Percentiles rank a stretch among this genome's conserved stretches.
Evolutionary conservation across 2,797 vertebrate genomes (phyloP).

Genomic region (Xenopus petersii): DNA sequence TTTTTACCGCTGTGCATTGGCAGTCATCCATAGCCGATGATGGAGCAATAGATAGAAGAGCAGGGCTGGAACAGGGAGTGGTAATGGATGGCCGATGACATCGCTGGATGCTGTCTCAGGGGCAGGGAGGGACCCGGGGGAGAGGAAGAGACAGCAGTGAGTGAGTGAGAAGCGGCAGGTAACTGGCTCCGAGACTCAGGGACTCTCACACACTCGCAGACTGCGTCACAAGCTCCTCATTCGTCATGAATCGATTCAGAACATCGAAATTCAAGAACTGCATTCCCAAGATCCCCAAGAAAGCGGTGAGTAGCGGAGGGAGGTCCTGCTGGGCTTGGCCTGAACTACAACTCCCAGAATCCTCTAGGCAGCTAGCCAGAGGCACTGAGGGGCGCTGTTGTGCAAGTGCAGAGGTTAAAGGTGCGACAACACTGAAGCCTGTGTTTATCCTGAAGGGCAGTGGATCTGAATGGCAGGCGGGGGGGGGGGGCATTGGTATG

Average conservation of each 20-base stretch:
- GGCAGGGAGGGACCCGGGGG: conserved; percentile 18
- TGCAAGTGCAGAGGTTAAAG: too few species aligned
- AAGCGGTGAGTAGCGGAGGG: conserved; percentile 74
- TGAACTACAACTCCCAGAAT: background rate
- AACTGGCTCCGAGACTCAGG: background rate
- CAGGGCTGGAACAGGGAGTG: background rate
- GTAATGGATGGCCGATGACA: conserved; percentile 21
- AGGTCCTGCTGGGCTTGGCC: too few species aligned
- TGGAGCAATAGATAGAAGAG: background rate
- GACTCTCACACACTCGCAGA: background rate
- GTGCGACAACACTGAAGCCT: too few species aligned
- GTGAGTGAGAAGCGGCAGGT: background rate
- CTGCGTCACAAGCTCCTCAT: conserved; percentile 15
- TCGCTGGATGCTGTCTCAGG: conserved; percentile 2
- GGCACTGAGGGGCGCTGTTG: background rate
- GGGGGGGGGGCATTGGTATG: too few species aligned
- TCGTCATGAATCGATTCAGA: conserved; percentile 88
- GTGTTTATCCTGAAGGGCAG: too few species aligned
- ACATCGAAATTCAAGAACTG: conserved; percentile 90
- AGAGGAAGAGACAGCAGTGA: conserved; percentile 3
- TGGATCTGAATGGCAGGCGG: too few species aligned
- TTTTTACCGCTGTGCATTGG: background rate
- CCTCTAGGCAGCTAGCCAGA: background rate
- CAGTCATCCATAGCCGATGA: background rate
- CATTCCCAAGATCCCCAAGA: conserved; percentile 79